Conservation (phyloP, 2,113 vertebrate genomes). For the Dromaius novaehollandiae region DNA sequence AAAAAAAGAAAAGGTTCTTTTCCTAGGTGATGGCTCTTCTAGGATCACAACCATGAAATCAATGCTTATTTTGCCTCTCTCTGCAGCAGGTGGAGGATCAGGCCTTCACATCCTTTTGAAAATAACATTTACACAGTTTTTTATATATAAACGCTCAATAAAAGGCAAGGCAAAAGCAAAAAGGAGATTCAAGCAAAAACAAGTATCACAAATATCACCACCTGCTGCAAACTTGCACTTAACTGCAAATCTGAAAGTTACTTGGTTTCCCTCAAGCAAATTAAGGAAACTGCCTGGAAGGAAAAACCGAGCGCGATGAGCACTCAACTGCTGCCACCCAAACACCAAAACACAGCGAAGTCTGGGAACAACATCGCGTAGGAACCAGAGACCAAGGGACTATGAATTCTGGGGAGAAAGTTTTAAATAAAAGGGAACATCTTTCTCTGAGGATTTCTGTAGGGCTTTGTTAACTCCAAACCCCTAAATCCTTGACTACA, state of each 20-base stretch:
- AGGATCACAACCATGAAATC: not conserved
- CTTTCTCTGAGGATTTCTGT: not conserved
- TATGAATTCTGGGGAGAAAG: not conserved
- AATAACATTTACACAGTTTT: not conserved
- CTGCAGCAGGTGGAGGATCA: not conserved
- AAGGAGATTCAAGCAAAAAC: not conserved
- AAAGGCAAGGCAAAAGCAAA: not conserved
- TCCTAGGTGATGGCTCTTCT: not conserved
- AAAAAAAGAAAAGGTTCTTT: not conserved
- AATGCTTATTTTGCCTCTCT: not conserved
- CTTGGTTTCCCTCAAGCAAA: not conserved
- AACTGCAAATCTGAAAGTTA: not conserved
- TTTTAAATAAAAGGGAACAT: not conserved
- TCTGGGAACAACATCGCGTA: rapidly evolving
- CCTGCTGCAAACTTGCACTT: not conserved
- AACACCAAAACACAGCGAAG: not conserved
- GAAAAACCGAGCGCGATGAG: rapidly evolving
- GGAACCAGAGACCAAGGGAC: not conserved
- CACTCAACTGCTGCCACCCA: not conserved
- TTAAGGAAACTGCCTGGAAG: not conserved
- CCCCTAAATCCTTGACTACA: not conserved
- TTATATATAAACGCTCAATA: not conserved
- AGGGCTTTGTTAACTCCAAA: not conserved
- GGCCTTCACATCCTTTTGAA: not conserved
- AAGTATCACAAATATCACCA: not conserved